Conservation (phyloP, 2,797 vertebrate genomes). For the Balearica regulorum region DNA sequence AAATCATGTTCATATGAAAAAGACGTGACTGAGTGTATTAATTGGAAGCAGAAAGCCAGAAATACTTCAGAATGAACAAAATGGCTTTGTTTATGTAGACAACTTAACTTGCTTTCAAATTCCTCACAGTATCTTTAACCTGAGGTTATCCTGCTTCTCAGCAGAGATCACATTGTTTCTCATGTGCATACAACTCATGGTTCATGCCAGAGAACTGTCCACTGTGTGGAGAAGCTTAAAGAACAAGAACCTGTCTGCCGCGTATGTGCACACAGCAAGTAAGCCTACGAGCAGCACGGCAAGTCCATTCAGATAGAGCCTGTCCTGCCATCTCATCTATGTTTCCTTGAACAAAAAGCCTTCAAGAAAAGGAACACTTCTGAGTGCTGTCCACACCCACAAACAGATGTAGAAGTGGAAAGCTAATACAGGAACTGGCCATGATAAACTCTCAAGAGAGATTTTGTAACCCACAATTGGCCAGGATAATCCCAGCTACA, state of each 20-base stretch:
- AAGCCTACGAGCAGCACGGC: background rate
- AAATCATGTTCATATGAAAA: background rate
- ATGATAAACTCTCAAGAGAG: background rate
- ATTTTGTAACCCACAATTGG: constrained; percentile 9
- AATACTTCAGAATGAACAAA: background rate
- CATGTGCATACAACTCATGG: rapidly evolving
- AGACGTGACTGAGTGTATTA: background rate
- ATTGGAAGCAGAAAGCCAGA: background rate
- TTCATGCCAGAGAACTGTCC: background rate
- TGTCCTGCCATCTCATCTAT: background rate
- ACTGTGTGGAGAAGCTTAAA: background rate
- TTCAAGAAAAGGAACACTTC: background rate
- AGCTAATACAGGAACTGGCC: background rate
- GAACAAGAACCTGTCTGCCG: background rate
- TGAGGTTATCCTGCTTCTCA: background rate
- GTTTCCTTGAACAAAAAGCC: background rate
- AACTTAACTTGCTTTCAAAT: background rate
- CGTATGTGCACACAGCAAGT: background rate
- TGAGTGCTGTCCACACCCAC: constrained; percentile 11
- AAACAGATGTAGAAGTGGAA: constrained; percentile 30
- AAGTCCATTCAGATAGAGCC: background rate
- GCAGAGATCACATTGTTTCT: background rate
- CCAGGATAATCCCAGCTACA: background rate
- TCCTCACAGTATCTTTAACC: background rate
- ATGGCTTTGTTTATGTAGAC: background rate